Evolutionary conservation across 1,140 invertebrate genomes (phyloP).

Genomic region (Macrosteles quadrilineatus): DNA sequence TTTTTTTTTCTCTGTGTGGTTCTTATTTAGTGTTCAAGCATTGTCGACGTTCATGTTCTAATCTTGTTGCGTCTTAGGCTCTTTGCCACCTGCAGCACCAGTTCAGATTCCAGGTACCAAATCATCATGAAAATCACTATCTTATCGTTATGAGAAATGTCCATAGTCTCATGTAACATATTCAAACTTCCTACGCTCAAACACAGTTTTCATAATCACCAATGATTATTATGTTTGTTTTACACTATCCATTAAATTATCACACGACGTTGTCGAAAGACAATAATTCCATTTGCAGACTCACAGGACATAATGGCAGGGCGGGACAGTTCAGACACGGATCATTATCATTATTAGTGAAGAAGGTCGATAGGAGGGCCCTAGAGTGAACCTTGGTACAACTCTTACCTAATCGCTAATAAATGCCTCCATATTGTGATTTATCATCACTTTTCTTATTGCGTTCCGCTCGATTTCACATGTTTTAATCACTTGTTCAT

Average conservation of each 20-base stretch:
- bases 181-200: too few species aligned
- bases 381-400: background rate
- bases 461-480: conserved; percentile 8
- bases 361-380: background rate
- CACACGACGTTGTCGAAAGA: background rate
- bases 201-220: too few species aligned
- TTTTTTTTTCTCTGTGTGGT: too few species aligned
- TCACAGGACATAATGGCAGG: background rate
- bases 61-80: too few species aligned
- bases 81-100: too few species aligned
- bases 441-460: conserved; percentile 14
- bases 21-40: too few species aligned
- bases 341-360: conserved; percentile 17
- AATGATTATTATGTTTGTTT: background rate
- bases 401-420: conserved; percentile 13
- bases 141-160: too few species aligned
- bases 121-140: too few species aligned
- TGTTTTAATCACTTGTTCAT: conserved; percentile 9
- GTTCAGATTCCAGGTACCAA: too few species aligned
- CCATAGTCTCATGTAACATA: too few species aligned
- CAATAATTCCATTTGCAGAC: background rate
- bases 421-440: conserved; percentile 10
- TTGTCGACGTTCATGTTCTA: too few species aligned
- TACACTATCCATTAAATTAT: background rate
- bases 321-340: background rate